A percentile compares a stretch with the other conserved stretches of the same genome.
phyloP scores from a whole-genome alignment of 2,888 invertebrate genomes.

The Eurytoma californica region DNA sequence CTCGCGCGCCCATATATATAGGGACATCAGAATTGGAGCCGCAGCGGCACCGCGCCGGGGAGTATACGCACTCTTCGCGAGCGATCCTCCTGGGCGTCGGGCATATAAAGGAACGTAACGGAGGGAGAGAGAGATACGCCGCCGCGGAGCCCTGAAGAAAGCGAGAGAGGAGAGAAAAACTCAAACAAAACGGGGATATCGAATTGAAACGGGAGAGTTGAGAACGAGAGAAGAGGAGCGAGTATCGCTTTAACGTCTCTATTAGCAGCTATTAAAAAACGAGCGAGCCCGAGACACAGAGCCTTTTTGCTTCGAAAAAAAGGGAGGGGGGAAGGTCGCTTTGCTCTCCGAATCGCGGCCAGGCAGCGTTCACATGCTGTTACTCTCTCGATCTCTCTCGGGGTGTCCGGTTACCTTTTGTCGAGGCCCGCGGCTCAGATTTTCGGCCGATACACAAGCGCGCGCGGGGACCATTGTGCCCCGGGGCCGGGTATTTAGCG shows the following conservation, averaged over 20 bases:
- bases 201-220: constrained; percentile 43
- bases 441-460: constrained; percentile 67
- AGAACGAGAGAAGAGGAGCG: constrained; percentile 48
- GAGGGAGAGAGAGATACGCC: constrained; percentile 5
- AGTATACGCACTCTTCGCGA: background rate
- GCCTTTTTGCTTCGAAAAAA: constrained; percentile 53
- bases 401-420: constrained; percentile 74
- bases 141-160: background rate
- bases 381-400: constrained; percentile 62
- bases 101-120: background rate
- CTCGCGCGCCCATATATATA: background rate
- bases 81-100: background rate
- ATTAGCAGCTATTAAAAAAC: constrained; percentile 74
- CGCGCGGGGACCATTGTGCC: constrained; percentile 65
- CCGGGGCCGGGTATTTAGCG: constrained; percentile 68
- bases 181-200: constrained; percentile 44
- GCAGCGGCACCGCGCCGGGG: background rate
- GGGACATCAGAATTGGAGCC: constrained; percentile 15
- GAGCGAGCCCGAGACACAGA: constrained; percentile 60
- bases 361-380: constrained; percentile 66
- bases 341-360: constrained; percentile 67
- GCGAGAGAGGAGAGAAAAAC: constrained; percentile 21
- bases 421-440: constrained; percentile 69
- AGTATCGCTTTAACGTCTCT: constrained; percentile 75
- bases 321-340: constrained; percentile 52